Base-by-base conservation (phyloP, 1,140 invertebrate species). In the Cherax destructor region DNA sequence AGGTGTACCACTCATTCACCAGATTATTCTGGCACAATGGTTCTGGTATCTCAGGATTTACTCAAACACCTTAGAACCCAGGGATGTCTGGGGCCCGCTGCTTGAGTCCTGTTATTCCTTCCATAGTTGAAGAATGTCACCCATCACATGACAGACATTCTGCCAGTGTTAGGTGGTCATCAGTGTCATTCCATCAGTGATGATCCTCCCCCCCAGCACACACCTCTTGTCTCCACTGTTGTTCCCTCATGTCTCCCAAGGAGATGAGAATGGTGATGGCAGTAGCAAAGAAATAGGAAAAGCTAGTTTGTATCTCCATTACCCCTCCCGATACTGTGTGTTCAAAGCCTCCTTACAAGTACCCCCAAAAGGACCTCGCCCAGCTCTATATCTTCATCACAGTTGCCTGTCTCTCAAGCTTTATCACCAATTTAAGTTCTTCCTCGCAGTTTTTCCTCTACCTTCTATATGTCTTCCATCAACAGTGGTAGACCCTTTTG, bases 31-130 rank as follows among this genome's bases (percentile, higher is more conserved):
- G 86, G 87, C 30, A 93, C 92, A 13, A 76, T 93, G 52, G 92
- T 78, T 93, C 92, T 5, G 92, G 92, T 7, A 91, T 93, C 0
- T 93, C 92, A 21, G 92, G 90, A 79, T 91, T 47, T 91, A 81
- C 50, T 83, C 84, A 11, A 77, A 80, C 72, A 93, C 92, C 11
- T 69, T 93, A 77, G 92, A 93, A 49, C 92, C n/a, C 92, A 6
- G 92, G 92, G 49, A 85, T 93, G 7, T 93, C 92, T 3, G 92
- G 91, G 6, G 74, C 88, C 24, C 65, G 91, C 2, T 92, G 92
- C 74, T 50, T 93, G 16, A 93, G 91, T 72, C 92, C 92, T 24
- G 86, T 92, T n/a, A 92, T 93, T 56, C 91, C 92, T 41, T 87
- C 91, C 30, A 87, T 92, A 50, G 88, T 88, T 18, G 92, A 93